Evolutionary conservation across 2,888 invertebrate species (phyloP).

Genomic region (Aricia artaxerxes): DNA sequence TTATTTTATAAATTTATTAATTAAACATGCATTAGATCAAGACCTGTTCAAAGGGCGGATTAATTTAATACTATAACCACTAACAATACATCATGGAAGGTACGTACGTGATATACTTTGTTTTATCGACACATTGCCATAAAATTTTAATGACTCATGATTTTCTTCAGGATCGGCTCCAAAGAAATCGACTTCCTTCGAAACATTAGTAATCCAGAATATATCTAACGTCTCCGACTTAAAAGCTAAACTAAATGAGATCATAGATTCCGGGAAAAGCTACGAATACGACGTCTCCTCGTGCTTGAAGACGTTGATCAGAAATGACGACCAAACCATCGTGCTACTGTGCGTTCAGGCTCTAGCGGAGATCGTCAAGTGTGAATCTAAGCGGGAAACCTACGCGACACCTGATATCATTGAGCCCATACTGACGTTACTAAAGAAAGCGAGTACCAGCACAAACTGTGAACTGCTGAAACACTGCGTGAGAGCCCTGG

Average conservation of each 20-base stretch:
- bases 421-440: slow-evolving; percentile 77
- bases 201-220: slow-evolving; percentile 66
- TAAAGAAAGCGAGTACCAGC: slow-evolving; percentile 59
- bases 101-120: neutral
- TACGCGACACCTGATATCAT: slow-evolving; percentile 84
- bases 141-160: slow-evolving; percentile 39
- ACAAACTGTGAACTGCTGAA: slow-evolving; percentile 81
- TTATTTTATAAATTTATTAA: neutral
- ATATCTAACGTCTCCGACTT: slow-evolving; percentile 66
- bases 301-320: slow-evolving; percentile 67
- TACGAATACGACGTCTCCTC: slow-evolving; percentile 71
- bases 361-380: slow-evolving; percentile 91
- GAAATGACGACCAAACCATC: slow-evolving; percentile 72
- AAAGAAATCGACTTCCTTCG: slow-evolving; percentile 66
- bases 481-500: slow-evolving; percentile 90
- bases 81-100: slow-evolving; percentile 53
- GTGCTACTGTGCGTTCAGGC: slow-evolving; percentile 83
- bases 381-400: slow-evolving; percentile 85
- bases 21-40: neutral
- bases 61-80: neutral
- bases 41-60: neutral
- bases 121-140: slow-evolving; percentile 4
- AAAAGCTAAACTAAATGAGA: slow-evolving; percentile 68
- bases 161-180: slow-evolving; percentile 55
- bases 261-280: slow-evolving; percentile 68